phyloP scores from a whole-genome alignment of 2,888 invertebrate species.

The Lissonota sp. region DNA sequence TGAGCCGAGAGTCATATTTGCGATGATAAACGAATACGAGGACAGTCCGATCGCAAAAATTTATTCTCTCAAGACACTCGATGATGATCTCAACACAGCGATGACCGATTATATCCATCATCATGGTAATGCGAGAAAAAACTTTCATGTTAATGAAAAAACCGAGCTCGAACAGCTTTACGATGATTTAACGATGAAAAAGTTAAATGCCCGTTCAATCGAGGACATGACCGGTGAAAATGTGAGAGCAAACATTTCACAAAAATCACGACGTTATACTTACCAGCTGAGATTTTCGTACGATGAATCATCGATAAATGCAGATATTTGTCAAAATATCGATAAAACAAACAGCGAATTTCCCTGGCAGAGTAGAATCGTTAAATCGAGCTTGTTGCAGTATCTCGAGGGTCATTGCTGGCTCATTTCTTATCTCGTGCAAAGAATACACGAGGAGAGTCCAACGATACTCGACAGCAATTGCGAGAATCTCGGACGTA shows the following conservation, averaged over 20 bases:
- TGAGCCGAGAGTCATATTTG: constrained; percentile 79
- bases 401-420: constrained; percentile 89
- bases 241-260: constrained; percentile 14
- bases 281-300: constrained; percentile 74
- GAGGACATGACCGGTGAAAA: neutral
- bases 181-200: constrained; percentile 68
- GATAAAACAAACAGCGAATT: constrained; percentile 19
- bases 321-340: neutral
- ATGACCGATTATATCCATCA: constrained; percentile 71
- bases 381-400: constrained; percentile 85
- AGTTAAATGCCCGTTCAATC: constrained; percentile 3
- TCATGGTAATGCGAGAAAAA: constrained; percentile 59
- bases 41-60: constrained; percentile 75
- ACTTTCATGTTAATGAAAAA: constrained; percentile 37
- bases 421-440: constrained; percentile 89
- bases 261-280: constrained; percentile 62
- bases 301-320: constrained; percentile 32
- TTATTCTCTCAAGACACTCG: constrained; percentile 74
- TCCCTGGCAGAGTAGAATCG: constrained; percentile 77
- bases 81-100: constrained; percentile 71
- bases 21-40: constrained; percentile 78
- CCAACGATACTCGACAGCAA: constrained; percentile 85
- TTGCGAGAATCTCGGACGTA: constrained; percentile 85
- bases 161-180: constrained; percentile 74
- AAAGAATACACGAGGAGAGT: constrained; percentile 86